phyloP scores from a whole-genome alignment of 2,888 invertebrate genomes.

The Chirona hameri region DNA sequence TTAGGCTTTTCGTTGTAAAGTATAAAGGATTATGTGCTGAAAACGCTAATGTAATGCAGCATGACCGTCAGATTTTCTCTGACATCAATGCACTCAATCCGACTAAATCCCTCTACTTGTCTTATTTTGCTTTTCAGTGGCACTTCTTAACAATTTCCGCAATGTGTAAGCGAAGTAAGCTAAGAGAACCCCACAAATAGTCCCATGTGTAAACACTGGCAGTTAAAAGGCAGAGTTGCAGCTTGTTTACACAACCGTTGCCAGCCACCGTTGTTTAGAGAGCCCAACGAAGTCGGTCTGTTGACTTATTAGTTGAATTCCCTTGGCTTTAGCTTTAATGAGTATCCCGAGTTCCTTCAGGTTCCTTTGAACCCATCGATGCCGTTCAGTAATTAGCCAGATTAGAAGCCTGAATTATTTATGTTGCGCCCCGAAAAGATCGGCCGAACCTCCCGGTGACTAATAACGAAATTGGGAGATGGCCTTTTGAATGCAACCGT shows the following conservation, averaged over 20 bases:
- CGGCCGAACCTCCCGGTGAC: not conserved
- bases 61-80: no score
- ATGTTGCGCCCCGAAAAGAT: not conserved
- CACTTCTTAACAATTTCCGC: no score
- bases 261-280: not conserved
- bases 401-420: conserved; percentile 6
- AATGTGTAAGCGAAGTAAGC: no score
- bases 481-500: not conserved
- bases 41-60: no score
- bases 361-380: conserved; percentile 1
- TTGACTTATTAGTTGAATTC: not conserved
- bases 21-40: no score
- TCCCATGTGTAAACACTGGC: not conserved
- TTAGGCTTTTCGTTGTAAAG: no score
- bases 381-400: not conserved
- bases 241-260: not conserved
- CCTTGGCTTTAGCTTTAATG: not conserved
- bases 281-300: not conserved
- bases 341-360: not conserved
- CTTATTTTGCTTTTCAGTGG: no score
- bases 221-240: not conserved
- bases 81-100: no score
- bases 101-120: no score
- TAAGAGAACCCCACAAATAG: no score
- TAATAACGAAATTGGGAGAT: conserved; percentile 3